Percentiles rank a stretch among this genome's conserved stretches.
phyloP scores from a whole-genome alignment of 2,888 invertebrate genomes.

The Melanchra persicariae region DNA sequence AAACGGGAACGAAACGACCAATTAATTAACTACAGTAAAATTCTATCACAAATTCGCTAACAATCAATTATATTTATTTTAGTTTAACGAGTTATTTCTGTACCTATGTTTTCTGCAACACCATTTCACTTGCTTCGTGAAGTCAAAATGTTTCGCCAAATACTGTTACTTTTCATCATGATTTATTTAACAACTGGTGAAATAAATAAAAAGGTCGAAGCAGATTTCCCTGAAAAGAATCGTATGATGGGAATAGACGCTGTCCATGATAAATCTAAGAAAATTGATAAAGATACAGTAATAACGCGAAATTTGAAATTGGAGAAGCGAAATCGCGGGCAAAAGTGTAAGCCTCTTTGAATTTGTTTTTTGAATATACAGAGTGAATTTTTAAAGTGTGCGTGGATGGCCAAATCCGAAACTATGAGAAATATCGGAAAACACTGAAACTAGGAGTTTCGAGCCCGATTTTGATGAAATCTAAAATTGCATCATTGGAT shows the following conservation, averaged over 20 bases:
- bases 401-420: too few relatives aligned
- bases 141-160: slow-evolving; percentile 48
- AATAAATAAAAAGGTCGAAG: slow-evolving; percentile 37
- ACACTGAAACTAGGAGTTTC: too few relatives aligned
- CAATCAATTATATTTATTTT: slow-evolving; percentile 42
- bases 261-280: slow-evolving; percentile 69
- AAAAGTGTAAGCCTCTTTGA: slow-evolving; percentile 67
- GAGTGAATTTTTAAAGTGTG: too few relatives aligned
- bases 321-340: slow-evolving; percentile 70
- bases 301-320: slow-evolving; percentile 81
- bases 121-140: slow-evolving; percentile 1
- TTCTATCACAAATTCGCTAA: slow-evolving; percentile 19
- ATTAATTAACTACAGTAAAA: slow-evolving; percentile 10
- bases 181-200: slow-evolving; percentile 45
- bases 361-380: not conserved
- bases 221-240: slow-evolving; percentile 61
- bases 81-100: slow-evolving; percentile 3
- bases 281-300: slow-evolving; percentile 83
- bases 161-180: slow-evolving; percentile 44
- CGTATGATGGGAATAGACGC: slow-evolving; percentile 80
- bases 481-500: too few relatives aligned
- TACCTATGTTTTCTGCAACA: not conserved
- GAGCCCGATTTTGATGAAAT: too few relatives aligned
- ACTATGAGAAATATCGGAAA: too few relatives aligned
- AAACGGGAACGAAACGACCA: not conserved